A percentile compares a stretch with the other conserved stretches of the same genome.
phyloP scores from a whole-genome alignment of 2,888 invertebrate genomes.

The Aphrophora alni region DNA sequence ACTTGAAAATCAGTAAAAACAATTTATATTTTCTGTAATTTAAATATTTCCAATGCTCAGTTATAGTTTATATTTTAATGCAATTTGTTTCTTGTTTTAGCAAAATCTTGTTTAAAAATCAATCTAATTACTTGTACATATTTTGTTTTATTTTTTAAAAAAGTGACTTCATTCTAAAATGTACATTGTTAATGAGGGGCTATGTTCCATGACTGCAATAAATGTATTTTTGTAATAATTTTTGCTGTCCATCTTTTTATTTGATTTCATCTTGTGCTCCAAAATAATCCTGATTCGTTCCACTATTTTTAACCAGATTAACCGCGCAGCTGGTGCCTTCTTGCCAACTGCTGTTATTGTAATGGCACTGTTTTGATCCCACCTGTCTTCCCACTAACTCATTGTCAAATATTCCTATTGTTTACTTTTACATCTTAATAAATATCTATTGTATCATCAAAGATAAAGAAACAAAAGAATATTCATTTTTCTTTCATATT shows the following conservation, averaged over 20 bases:
- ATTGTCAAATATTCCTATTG: neutral
- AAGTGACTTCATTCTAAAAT: neutral
- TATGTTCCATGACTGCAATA: constrained; percentile 43
- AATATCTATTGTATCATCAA: too few species aligned
- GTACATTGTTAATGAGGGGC: neutral
- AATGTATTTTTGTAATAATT: constrained; percentile 47
- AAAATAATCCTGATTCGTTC: neutral
- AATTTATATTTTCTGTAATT: too few species aligned
- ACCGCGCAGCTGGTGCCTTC: neutral
- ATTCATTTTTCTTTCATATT: too few species aligned
- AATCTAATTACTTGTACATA: too few species aligned
- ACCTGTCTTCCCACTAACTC: neutral
- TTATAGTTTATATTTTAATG: too few species aligned
- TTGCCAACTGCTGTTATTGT: neutral
- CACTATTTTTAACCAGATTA: neutral
- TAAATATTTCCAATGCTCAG: too few species aligned
- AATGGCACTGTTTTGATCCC: neutral
- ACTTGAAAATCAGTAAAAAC: too few species aligned
- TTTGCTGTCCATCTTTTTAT: constrained; percentile 30
- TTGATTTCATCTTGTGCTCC: constrained; percentile 4
- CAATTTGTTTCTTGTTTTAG: too few species aligned
- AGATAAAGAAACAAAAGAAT: too few species aligned
- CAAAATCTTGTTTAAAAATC: too few species aligned
- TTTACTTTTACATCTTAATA: neutral
- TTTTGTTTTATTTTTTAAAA: neutral